Evolutionary conservation across 2,113 vertebrate genomes (phyloP).

Genomic region (Chaenocephalus aceratus): DNA sequence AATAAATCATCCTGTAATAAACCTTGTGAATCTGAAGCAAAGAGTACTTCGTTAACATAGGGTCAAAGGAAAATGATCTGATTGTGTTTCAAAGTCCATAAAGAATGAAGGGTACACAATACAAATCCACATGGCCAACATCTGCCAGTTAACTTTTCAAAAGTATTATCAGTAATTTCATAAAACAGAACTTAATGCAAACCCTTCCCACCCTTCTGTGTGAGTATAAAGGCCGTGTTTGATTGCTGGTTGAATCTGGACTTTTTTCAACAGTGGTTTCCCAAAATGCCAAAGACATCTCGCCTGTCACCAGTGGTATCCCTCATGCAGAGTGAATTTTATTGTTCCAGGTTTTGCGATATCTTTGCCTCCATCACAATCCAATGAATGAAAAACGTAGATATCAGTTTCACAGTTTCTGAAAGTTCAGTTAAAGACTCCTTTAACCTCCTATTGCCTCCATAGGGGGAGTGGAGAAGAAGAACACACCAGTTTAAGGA

Average conservation of each 20-base stretch:
- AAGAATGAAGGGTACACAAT: not conserved
- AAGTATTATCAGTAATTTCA: not conserved
- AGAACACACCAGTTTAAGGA: too few relatives aligned
- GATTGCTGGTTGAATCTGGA: not conserved
- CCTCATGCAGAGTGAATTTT: not conserved
- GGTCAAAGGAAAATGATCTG: not conserved
- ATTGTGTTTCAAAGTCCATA: not conserved
- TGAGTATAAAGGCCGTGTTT: not conserved
- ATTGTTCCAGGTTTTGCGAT: not conserved
- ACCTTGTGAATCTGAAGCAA: conserved; percentile 11
- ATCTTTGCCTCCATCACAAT: not conserved
- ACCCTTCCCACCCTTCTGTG: not conserved
- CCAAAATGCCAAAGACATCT: not conserved
- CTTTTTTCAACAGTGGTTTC: not conserved
- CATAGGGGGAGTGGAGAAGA: too few relatives aligned
- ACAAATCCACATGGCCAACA: not conserved
- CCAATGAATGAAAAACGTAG: not conserved
- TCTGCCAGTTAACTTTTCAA: not conserved
- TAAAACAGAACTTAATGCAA: not conserved
- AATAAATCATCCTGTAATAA: conserved; percentile 5
- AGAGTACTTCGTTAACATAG: conserved; percentile 1
- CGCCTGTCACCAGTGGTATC: not conserved
- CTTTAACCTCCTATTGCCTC: too few relatives aligned
- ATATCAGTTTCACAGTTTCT: too few relatives aligned
- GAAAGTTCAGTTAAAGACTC: too few relatives aligned